Base-by-base conservation (phyloP, 35 echinoderm and acorn worm genomes). In the Hemicentrotus pulcherrimus region DNA sequence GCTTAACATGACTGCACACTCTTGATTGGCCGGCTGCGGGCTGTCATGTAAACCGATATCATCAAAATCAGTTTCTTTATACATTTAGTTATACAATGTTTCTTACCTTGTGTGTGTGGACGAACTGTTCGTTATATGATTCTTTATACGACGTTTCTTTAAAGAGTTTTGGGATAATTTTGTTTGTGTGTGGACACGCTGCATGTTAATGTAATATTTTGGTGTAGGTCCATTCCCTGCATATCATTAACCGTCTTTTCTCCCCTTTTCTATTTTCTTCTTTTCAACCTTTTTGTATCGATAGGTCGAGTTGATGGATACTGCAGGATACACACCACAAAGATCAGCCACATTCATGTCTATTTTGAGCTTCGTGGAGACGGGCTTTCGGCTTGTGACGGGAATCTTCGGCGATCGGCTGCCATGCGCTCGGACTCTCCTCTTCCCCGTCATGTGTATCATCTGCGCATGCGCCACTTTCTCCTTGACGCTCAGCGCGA, bases 311-410 rank as follows among this genome's bases (percentile, higher is more conserved):
- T 28, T 93, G 45, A 93, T 93, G 48, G 30, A 32, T 31, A 52
- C 91, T 15, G 45, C 46, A 31, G 91, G 91, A 5, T 93, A 93
- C 48, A 55, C 12, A 2, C 32, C 48, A 4, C 46, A 93, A 47
- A 93, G 46, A 47, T 93, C 91, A 16, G 91, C 91, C 91, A 93
- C 41, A 16, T 93, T 50, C 46, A 93, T 93, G 91, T 93, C 91
- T 58, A 93, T 93, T 31, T 31, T 93, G 31, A 93, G 91, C 31
- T 93, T 93, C 91, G 91, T 93, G 5, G 91, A 93, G 91, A 93
- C 48, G 91, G 91, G 91, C 91, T 50, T 93, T 47, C 91, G 91
- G 45, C 30, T 93, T 47, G 11, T 93, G 28, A 93, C 91, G 46
- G 91, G 91, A 28, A 58, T 93, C 48, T 93, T 93, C 48, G 91